These are phyloP conservation scores for Parnassius glacialis DNA, from an alignment of 2,888 invertebrate genomes.

Conservation along the genomic window DNA sequence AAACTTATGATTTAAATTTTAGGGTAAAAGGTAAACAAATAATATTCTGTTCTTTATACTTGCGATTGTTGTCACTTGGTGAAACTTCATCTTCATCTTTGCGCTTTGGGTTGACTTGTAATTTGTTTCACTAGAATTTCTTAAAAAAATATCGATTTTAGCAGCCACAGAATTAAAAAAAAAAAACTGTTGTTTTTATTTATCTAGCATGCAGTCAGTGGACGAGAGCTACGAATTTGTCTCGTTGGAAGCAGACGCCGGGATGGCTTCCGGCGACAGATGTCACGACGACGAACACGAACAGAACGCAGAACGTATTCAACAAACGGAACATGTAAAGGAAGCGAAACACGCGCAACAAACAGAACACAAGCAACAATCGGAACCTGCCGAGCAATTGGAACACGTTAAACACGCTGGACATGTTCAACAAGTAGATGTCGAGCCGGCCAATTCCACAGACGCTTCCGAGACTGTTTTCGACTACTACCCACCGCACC, in stretches of 20 bases:
- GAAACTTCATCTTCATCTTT: too few relatives aligned
- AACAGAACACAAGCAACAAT: conserved; percentile 18
- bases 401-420: conserved; percentile 37
- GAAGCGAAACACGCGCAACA: conserved; percentile 28
- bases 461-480: conserved; percentile 44
- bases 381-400: conserved; percentile 6
- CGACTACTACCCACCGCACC: conserved; percentile 82
- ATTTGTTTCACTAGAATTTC: too few relatives aligned
- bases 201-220: conserved; percentile 73
- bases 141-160: too few relatives aligned
- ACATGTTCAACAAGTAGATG: neutral
- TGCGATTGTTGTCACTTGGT: too few relatives aligned
- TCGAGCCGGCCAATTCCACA: conserved; percentile 43
- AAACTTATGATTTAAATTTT: too few relatives aligned
- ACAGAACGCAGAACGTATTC: conserved; percentile 23
- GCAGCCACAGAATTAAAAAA: too few relatives aligned
- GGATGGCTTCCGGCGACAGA: conserved; percentile 56
- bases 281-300: conserved; percentile 36
- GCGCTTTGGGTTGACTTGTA: too few relatives aligned
- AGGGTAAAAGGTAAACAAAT: too few relatives aligned
- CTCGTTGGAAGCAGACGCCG: conserved; percentile 63
- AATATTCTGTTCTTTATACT: too few relatives aligned
- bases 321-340: conserved; percentile 23
- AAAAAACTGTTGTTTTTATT: neutral
- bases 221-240: conserved; percentile 78